Evolutionary conservation across 2,797 vertebrate species (phyloP).

Genomic region (Avahi laniger): DNA sequence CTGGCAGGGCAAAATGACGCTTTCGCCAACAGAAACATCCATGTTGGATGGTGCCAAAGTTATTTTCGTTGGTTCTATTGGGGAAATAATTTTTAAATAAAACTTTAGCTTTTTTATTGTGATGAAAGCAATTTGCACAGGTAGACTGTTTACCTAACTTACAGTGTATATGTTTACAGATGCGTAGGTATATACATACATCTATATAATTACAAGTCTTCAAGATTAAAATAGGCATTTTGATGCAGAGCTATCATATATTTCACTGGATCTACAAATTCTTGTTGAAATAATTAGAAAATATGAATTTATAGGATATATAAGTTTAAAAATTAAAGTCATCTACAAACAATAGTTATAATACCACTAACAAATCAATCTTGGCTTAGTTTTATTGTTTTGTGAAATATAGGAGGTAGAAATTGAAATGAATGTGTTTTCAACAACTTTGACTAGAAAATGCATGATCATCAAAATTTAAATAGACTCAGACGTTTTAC

Average conservation of each 20-base stretch:
- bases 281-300: background rate
- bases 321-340: background rate
- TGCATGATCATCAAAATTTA: background rate
- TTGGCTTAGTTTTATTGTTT: background rate
- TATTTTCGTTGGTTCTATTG: conserved; percentile 94
- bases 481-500: background rate
- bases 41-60: conserved; percentile 94
- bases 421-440: background rate
- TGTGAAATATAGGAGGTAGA: background rate
- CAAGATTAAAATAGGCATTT: background rate
- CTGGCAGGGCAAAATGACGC: conserved; percentile 95
- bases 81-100: conserved; percentile 60
- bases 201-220: background rate
- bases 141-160: background rate
- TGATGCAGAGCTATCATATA: background rate
- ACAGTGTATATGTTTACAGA: background rate
- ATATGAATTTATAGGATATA: background rate
- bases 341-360: background rate
- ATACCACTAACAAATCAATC: background rate
- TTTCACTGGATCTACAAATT: background rate
- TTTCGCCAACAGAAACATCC: conserved; percentile 97
- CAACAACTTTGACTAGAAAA: background rate
- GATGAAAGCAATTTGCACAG: background rate
- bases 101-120: background rate
- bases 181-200: background rate